A percentile compares a stretch with the other conserved stretches of the same genome.
Conservation (phyloP, 2,888 invertebrate species). For the Tipula vernalis region DNA sequence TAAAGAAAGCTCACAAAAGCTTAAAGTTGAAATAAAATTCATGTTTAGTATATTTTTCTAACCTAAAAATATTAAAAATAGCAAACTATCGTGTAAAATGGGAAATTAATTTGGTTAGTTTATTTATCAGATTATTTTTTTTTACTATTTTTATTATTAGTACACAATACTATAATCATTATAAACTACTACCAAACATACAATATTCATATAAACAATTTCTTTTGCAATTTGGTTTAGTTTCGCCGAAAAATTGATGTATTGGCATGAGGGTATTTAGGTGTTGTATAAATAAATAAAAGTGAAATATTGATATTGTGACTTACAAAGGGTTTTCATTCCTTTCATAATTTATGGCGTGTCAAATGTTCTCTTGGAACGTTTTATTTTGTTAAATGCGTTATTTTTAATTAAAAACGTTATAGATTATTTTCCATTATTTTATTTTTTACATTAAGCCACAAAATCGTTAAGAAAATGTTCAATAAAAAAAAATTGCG, state of each 20-base stretch:
- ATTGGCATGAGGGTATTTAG: background rate
- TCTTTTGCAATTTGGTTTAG: background rate
- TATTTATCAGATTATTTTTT: background rate
- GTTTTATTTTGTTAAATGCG: background rate
- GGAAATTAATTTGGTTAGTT: background rate
- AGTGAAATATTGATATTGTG: background rate
- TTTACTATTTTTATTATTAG: background rate
- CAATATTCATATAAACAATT: background rate
- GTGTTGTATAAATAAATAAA: no score
- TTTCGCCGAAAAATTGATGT: background rate
- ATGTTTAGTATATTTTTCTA: background rate
- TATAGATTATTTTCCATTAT: background rate
- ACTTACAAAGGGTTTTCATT: background rate
- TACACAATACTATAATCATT: background rate
- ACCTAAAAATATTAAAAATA: background rate
- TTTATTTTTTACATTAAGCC: background rate
- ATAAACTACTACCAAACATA: background rate
- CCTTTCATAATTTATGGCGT: background rate
- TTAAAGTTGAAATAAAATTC: background rate
- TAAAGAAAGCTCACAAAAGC: background rate
- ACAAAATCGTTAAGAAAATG: background rate
- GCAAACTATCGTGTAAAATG: background rate
- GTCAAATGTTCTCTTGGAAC: background rate
- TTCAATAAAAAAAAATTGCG: background rate
- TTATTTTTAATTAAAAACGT: background rate